Evolutionary conservation across 2,797 vertebrate genomes (phyloP).

Genomic region (Champsocephalus gunnari): DNA sequence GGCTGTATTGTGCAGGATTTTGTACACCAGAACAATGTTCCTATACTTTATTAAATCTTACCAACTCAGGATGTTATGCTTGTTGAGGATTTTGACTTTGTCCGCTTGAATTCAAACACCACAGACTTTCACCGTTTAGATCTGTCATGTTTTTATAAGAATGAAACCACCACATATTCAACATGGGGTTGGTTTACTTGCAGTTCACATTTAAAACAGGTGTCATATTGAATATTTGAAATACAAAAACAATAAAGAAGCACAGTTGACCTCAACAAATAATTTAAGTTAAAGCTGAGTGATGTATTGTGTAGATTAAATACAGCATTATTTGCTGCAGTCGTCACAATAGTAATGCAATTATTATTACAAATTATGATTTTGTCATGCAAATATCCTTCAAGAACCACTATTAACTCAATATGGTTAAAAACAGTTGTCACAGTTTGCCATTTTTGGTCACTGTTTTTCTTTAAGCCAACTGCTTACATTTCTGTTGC

Average conservation of each 20-base stretch:
- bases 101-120: slow-evolving; percentile 21
- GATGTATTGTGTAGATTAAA: not conserved
- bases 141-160: slow-evolving; percentile 5
- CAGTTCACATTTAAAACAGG: not conserved
- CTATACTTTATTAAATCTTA: too few species aligned
- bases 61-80: too few species aligned
- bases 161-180: not conserved
- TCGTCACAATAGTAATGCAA: too few species aligned
- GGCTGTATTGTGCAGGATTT: too few species aligned
- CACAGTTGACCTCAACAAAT: not conserved
- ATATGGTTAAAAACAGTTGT: too few species aligned
- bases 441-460: too few species aligned
- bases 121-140: slow-evolving; percentile 18
- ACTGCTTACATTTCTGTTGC: not conserved
- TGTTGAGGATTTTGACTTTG: slow-evolving; percentile 38
- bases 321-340: too few species aligned
- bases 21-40: too few species aligned
- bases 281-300: not conserved
- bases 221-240: slow-evolving; percentile 1
- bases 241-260: not conserved
- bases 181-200: not conserved
- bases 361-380: too few species aligned
- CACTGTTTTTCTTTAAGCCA: too few species aligned
- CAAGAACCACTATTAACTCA: too few species aligned
- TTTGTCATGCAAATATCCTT: too few species aligned